Evolutionary conservation across 1,140 invertebrate species (phyloP).

Genomic region (Camponotus floridanus): DNA sequence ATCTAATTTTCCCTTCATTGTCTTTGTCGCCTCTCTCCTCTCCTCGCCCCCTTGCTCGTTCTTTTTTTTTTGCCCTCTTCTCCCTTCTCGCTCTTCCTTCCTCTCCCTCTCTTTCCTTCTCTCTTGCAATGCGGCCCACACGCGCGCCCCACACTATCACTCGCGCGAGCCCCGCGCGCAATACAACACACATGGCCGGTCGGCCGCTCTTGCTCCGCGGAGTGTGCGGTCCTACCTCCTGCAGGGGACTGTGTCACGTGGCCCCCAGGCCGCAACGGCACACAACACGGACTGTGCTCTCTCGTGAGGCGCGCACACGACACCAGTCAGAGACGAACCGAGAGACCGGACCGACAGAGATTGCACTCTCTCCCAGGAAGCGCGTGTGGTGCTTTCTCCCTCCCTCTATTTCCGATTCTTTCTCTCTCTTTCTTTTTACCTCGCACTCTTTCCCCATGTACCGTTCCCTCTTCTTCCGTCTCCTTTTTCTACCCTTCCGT

Average conservation of each 20-base stretch:
- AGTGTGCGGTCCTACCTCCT: constrained; percentile 77
- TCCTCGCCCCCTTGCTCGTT: neutral
- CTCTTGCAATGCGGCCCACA: constrained; percentile 71
- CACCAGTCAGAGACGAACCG: constrained; percentile 84
- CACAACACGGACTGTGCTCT: constrained; percentile 75
- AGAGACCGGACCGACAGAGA: constrained; percentile 79
- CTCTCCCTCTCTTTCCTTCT: neutral
- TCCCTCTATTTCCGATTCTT: constrained; percentile 32
- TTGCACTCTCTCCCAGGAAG: constrained; percentile 67
- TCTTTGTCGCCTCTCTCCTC: constrained; percentile 48
- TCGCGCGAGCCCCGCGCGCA: constrained; percentile 73
- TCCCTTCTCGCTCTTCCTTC: neutral
- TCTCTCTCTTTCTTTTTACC: constrained; percentile 8
- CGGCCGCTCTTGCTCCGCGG: constrained; percentile 56
- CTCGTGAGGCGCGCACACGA: constrained; percentile 74
- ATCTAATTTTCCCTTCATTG: constrained; percentile 38
- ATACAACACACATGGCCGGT: constrained; percentile 66
- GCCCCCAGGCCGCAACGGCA: constrained; percentile 74
- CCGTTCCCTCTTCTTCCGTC: constrained; percentile 29
- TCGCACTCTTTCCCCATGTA: constrained; percentile 17
- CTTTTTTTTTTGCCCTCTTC: neutral
- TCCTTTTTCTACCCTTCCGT: neutral
- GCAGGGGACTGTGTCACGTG: constrained; percentile 78
- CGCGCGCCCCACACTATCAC: constrained; percentile 70
- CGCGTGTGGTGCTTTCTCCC: constrained; percentile 61